Conservation (phyloP, 37 sponge, comb jelly and placozoan genomes). For the Tethya wilhelma region DNA sequence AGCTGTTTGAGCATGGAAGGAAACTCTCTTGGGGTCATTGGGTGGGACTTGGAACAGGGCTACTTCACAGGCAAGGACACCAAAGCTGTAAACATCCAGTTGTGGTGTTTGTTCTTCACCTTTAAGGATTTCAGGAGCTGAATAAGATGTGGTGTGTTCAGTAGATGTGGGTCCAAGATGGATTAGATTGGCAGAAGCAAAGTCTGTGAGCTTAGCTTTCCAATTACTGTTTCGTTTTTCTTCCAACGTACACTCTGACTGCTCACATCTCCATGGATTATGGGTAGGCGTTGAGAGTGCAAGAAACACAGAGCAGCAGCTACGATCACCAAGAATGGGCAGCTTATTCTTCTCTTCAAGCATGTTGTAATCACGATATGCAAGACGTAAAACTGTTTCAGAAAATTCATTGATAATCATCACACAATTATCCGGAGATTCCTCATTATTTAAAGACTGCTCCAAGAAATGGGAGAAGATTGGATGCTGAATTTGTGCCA, state of each 20-base stretch:
- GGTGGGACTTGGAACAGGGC: conserved; percentile 25
- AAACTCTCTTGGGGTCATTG: no score
- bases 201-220: conserved; percentile 77
- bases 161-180: conserved; percentile 20
- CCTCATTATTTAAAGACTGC: conserved; percentile 59
- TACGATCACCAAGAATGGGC: conserved; percentile 40
- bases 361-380: background rate
- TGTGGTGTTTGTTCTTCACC: conserved; percentile 54
- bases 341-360: background rate
- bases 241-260: no score
- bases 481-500: conserved; percentile 61
- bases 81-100: conserved; percentile 80
- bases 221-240: conserved; percentile 17
- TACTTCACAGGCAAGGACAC: conserved; percentile 64
- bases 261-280: conserved; percentile 82
- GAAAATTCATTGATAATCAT: conserved; percentile 73
- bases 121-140: conserved; percentile 57
- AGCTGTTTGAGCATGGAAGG: no score
- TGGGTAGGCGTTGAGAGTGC: conserved; percentile 52
- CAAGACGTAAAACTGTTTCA: conserved; percentile 53
- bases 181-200: conserved; percentile 72
- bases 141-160: conserved; percentile 55
- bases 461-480: conserved; percentile 61
- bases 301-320: conserved; percentile 66
- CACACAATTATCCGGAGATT: conserved; percentile 9